Base-by-base conservation (phyloP, 2,888 invertebrate species). In the Eristalinus sepulchralis region DNA sequence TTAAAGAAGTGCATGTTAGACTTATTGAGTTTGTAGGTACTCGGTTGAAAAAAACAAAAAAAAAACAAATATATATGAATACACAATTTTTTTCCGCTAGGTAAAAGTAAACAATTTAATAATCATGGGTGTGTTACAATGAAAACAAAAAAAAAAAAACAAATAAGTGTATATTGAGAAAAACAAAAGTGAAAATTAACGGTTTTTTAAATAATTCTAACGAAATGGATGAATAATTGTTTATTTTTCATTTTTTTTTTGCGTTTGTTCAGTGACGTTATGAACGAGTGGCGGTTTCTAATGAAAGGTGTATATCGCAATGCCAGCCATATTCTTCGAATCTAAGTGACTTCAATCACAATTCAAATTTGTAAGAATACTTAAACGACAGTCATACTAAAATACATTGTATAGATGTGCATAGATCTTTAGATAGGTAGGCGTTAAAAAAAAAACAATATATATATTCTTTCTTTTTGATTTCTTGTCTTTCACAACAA, bases 271-370 rank as follows among this genome's bases (percentile, higher is more conserved):
- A 31, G 71, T 57, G 57, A 72, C 75, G 60, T 68, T 80, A 64
- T 84, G 62, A 47, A 84, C 68, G 73, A 64, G 76, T 55, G 67
- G 81, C 31, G 84, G 81, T 84, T 84, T 84, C 71, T 31, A 27
- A 27, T 68, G 79, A 71, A 24, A 68, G 62, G 76, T 34, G 64
- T 83, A 83, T 78, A 86, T 86, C 79, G 73, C 78, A 86, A 82
- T 83, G 86, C 83, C 86, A 86, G 86, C 83, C 86, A 86, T 83
- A 83, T 83, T 86, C 86, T 86, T 86, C 78, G 71, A 78, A 59
- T 73, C 81, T 75, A 60, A 36, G 83, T 83, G 78, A 83, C 34
- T 47, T 36, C 59, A 82, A 64, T 86, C 70, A 86, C 71, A 86
- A 68, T 53, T 22, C 47, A 55, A 36, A n/a, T 73, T 73, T 82